These are phyloP conservation scores for Cebus imitator DNA, from an alignment of 2,113 vertebrate species.

Conservation along the genomic window DNA sequence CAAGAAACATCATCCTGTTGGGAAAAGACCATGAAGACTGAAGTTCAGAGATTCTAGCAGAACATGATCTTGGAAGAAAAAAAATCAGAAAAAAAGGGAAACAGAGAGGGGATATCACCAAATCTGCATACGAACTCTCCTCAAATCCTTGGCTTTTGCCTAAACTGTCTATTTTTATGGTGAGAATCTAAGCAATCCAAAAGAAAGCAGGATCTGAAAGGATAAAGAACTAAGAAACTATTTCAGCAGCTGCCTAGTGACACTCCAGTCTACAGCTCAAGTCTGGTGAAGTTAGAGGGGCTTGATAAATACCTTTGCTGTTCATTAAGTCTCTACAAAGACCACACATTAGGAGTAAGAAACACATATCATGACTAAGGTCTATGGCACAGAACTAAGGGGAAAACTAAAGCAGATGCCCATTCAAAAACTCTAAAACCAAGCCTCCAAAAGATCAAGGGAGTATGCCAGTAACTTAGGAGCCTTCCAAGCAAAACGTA, in stretches of 20 bases:
- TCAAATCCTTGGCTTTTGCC: background rate
- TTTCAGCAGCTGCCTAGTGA: background rate
- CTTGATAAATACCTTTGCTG: background rate
- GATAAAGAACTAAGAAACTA: background rate
- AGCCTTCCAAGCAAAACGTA: background rate
- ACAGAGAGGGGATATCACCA: background rate
- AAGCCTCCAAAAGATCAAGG: background rate
- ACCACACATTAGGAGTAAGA: background rate
- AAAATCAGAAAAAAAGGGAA: background rate
- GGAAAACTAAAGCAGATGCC: background rate
- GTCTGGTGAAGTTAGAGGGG: background rate
- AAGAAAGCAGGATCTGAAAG: background rate
- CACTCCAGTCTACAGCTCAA: background rate
- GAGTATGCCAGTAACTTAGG: background rate
- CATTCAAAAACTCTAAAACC: background rate
- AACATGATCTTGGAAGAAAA: background rate
- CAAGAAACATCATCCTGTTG: background rate
- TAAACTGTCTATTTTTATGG: background rate
- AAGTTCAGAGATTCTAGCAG: background rate
- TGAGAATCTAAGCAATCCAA: background rate
- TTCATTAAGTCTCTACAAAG: background rate
- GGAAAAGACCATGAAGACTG: background rate
- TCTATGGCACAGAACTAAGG: background rate
- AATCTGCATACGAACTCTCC: background rate
- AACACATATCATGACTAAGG: background rate